Conservation (phyloP, 2,888 invertebrate species). For the Hoplodrina ambigua region DNA sequence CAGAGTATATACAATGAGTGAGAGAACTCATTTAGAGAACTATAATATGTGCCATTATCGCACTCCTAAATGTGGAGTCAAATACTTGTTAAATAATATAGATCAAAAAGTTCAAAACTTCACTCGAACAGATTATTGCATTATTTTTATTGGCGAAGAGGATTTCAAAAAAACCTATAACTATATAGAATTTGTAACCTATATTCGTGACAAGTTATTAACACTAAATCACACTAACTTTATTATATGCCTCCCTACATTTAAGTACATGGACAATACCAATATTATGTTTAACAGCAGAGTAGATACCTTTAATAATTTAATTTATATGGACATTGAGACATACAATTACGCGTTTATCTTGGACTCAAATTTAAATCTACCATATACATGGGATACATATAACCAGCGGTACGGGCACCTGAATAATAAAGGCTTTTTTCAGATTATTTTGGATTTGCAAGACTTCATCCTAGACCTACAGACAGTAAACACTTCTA, state of each 20-base stretch:
- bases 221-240: conserved; percentile 5
- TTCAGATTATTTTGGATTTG: no score
- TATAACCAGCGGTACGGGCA: no score
- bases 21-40: conserved; percentile 2
- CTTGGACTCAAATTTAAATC: conserved; percentile 5
- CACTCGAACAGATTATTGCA: conserved; percentile 2
- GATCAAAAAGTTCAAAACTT: conserved; percentile 5
- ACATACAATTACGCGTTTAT: conserved; percentile 8
- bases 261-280: not conserved
- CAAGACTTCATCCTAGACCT: no score
- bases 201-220: conserved; percentile 5
- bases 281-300: conserved; percentile 1
- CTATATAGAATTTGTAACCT: conserved; percentile 2
- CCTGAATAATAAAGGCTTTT: no score
- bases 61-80: conserved; percentile 8
- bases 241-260: conserved; percentile 5
- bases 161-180: not conserved
- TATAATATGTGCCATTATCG: conserved; percentile 10
- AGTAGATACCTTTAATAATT: conserved; percentile 10
- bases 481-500: no score
- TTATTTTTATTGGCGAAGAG: conserved; percentile 2
- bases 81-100: not conserved
- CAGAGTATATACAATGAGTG: not conserved
- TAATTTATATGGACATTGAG: conserved; percentile 3
- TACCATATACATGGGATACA: conserved; percentile 3